A percentile compares a stretch with the other conserved stretches of the same genome.
phyloP scores from a whole-genome alignment of 2,888 invertebrate genomes.

The Meganola albula region DNA sequence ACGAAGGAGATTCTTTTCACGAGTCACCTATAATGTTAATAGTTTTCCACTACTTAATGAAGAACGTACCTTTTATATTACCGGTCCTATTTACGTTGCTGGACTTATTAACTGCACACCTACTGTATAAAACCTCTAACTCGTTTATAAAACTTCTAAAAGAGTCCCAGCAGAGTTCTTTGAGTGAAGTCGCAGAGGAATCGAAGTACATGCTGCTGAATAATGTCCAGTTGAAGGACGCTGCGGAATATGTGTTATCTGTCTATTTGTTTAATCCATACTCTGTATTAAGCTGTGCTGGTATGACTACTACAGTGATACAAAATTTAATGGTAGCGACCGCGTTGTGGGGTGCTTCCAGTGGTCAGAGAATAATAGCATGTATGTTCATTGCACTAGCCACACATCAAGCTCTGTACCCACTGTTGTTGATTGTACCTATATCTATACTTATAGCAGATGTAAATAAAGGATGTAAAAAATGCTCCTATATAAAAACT shows the following conservation, averaged over 20 bases:
- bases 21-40: conserved; percentile 89
- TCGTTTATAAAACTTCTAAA: conserved; percentile 80
- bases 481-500: conserved; percentile 69
- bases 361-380: conserved; percentile 79
- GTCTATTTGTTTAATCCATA: conserved; percentile 94
- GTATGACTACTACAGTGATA: conserved; percentile 92
- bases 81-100: conserved; percentile 83
- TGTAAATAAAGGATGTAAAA: conserved; percentile 65
- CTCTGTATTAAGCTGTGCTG: conserved; percentile 90
- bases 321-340: conserved; percentile 89
- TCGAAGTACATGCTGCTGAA: conserved; percentile 72
- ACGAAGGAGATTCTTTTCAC: conserved; percentile 93
- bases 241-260: conserved; percentile 83
- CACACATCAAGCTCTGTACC: conserved; percentile 89
- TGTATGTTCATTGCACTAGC: conserved; percentile 85
- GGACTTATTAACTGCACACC: conserved; percentile 87
- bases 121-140: conserved; percentile 84
- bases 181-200: conserved; percentile 77
- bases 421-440: conserved; percentile 89
- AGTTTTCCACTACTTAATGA: conserved; percentile 79
- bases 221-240: conserved; percentile 76
- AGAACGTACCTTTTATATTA: conserved; percentile 68
- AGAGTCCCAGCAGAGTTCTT: conserved; percentile 70
- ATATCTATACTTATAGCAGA: conserved; percentile 83
- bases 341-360: conserved; percentile 83